A percentile compares a stretch with the other conserved stretches of the same genome.
phyloP scores from a whole-genome alignment of 2,888 invertebrate species.

The Blomia tropicalis region DNA sequence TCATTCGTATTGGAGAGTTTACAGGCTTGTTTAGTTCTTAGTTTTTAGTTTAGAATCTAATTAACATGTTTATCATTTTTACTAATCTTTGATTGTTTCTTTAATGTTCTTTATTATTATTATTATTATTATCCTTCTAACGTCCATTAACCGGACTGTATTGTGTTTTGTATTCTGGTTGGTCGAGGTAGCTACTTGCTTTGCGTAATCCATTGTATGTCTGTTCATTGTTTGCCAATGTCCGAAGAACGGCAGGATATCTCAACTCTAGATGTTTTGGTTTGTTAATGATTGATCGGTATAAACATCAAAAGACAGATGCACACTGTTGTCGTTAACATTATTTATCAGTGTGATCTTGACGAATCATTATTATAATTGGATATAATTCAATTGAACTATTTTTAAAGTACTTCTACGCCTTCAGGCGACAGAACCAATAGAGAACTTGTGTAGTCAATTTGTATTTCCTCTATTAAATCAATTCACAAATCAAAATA shows the following conservation, averaged over 20 bases:
- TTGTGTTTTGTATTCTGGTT: background rate
- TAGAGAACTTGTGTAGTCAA: too few relatives aligned
- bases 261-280: background rate
- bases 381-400: background rate
- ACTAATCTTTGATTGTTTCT: background rate
- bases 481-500: background rate
- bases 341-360: slow-evolving; percentile 13
- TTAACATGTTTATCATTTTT: background rate
- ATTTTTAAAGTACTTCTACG: too few relatives aligned
- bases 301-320: too few relatives aligned
- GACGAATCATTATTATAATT: slow-evolving; percentile 7
- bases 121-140: background rate
- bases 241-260: too few relatives aligned
- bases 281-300: background rate
- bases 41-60: too few relatives aligned
- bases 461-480: background rate
- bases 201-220: background rate
- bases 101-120: background rate
- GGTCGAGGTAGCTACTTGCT: background rate
- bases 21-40: too few relatives aligned
- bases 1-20: too few relatives aligned
- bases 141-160: background rate
- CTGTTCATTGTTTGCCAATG: too few relatives aligned
- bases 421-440: too few relatives aligned
- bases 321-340: too few relatives aligned